A percentile compares a stretch with the other conserved stretches of the same genome.
These are phyloP conservation scores for Tetrapedia diversipes DNA, from an alignment of 2,888 invertebrate genomes.

Conservation along the genomic window DNA sequence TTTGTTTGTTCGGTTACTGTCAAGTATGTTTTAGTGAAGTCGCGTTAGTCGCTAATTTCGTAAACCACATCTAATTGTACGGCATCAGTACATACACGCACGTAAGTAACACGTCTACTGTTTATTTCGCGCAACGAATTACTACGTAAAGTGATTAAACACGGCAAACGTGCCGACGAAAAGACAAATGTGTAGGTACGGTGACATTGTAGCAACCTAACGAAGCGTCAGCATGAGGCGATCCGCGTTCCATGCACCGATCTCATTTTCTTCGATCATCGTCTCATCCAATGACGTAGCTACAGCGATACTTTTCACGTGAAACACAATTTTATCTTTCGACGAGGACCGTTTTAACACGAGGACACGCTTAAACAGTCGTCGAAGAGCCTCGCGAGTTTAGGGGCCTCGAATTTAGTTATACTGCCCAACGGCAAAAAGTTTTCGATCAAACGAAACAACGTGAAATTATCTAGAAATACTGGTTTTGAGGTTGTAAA, in stretches of 20 bases:
- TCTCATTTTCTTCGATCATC: not conserved
- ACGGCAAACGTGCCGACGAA: constrained; percentile 61
- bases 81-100: constrained; percentile 8
- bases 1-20: constrained; percentile 15
- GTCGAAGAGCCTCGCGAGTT: no score
- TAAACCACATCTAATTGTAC: constrained; percentile 30
- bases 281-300: not conserved
- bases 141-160: constrained; percentile 50
- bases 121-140: constrained; percentile 17
- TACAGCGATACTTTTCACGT: no score
- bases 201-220: constrained; percentile 78
- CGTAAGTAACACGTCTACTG: not conserved
- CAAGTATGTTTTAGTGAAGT: constrained; percentile 16
- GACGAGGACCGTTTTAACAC: no score
- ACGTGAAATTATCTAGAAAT: no score
- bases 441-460: no score
- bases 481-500: no score
- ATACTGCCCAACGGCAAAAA: no score
- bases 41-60: constrained; percentile 1
- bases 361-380: no score
- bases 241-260: constrained; percentile 60
- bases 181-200: constrained; percentile 54
- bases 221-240: constrained; percentile 76
- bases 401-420: no score
- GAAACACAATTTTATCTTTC: no score